A percentile compares a stretch with the other conserved stretches of the same genome.
These are phyloP conservation scores for Caenorhabditis sp. DNA, from an alignment of 2,888 invertebrate species.

Conservation along the genomic window DNA sequence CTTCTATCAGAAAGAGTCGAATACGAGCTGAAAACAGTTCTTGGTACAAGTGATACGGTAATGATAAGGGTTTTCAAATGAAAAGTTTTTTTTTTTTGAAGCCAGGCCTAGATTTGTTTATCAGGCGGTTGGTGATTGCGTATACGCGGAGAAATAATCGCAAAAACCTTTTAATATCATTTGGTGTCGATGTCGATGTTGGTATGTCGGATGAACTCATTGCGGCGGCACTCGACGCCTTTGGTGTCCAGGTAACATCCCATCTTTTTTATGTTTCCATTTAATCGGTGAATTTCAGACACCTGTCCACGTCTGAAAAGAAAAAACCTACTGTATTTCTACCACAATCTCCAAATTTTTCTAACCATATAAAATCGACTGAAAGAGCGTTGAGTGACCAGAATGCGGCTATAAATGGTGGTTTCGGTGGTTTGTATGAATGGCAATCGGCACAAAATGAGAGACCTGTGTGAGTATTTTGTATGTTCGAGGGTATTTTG, in stretches of 20 bases:
- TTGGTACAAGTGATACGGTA: constrained; percentile 54
- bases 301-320: constrained; percentile 9
- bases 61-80: neutral
- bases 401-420: constrained; percentile 46
- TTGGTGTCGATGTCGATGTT: constrained; percentile 49
- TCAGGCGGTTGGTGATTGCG: constrained; percentile 52
- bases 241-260: constrained; percentile 19
- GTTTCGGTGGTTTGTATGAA: constrained; percentile 77
- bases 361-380: constrained; percentile 58
- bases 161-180: constrained; percentile 27
- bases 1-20: constrained; percentile 48
- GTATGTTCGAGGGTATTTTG: too few relatives aligned
- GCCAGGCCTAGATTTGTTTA: constrained; percentile 52
- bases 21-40: constrained; percentile 57
- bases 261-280: neutral
- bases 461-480: constrained; percentile 7
- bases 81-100: constrained; percentile 20
- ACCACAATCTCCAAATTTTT: constrained; percentile 51
- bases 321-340: constrained; percentile 56
- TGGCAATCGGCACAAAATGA: constrained; percentile 77
- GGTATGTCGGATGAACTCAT: constrained; percentile 49
- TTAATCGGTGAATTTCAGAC: neutral
- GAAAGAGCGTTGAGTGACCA: constrained; percentile 59
- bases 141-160: constrained; percentile 19
- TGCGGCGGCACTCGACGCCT: constrained; percentile 40